These are phyloP conservation scores for Microctonus hyperodae DNA, from an alignment of 2,888 invertebrate species.

Conservation along the genomic window DNA sequence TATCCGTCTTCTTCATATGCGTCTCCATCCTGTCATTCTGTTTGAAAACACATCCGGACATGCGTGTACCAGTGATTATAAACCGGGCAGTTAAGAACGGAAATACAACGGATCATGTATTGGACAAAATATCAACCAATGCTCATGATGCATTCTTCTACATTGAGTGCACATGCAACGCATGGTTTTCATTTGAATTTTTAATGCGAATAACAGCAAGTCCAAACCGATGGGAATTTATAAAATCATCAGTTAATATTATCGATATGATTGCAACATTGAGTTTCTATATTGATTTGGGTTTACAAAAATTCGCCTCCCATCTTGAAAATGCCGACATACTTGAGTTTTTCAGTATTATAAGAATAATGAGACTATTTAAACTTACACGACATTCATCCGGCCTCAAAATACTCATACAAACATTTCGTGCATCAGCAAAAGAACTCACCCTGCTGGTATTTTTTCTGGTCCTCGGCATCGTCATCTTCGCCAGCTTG, in stretches of 20 bases:
- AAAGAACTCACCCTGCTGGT: constrained; percentile 95
- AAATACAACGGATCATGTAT: constrained; percentile 78
- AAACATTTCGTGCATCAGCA: constrained; percentile 96
- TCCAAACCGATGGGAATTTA: constrained; percentile 93
- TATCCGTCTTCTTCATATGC: constrained; percentile 99
- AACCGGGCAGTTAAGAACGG: constrained; percentile 82
- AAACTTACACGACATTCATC: constrained; percentile 97
- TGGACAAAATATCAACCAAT: constrained; percentile 92
- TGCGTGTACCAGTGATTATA: constrained; percentile 89
- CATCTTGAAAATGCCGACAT: constrained; percentile 95
- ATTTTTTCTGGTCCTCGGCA: constrained; percentile 97
- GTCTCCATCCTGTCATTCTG: constrained; percentile 99
- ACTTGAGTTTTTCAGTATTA: constrained; percentile 96
- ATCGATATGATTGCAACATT: constrained; percentile 99
- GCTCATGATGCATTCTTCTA: constrained; percentile 98
- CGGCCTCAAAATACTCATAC: constrained; percentile 97
- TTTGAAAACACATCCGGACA: constrained; percentile 98
- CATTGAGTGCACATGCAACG: constrained; percentile 97
- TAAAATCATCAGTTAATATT: constrained; percentile 96
- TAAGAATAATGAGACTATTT: constrained; percentile 96
- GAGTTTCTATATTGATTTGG: constrained; percentile 96
- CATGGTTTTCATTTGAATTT: constrained; percentile 99
- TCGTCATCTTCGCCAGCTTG: constrained; percentile 93
- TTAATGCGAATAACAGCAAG: constrained; percentile 90
- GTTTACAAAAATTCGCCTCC: constrained; percentile 87